phyloP scores from a whole-genome alignment of 2,113 vertebrate species.

The Ibidorhyncha struthersii region DNA sequence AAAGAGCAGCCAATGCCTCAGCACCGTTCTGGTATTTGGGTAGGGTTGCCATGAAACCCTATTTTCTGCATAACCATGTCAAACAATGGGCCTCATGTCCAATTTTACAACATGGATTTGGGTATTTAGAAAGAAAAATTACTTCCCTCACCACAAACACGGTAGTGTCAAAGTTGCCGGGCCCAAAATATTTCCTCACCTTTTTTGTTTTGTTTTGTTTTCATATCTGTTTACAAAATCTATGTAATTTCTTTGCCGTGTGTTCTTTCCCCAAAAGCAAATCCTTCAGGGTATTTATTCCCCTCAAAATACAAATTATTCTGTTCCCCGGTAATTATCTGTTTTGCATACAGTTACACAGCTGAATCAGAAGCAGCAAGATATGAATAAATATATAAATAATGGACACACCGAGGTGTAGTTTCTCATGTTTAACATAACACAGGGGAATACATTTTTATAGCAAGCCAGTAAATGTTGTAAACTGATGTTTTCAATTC shows the following conservation, averaged over 20 bases:
- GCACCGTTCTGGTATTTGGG: not conserved
- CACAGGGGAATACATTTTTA: constrained; percentile 80
- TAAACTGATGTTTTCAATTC: constrained; percentile 87
- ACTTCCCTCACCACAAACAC: not conserved
- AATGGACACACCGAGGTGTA: constrained; percentile 71
- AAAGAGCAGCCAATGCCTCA: not conserved
- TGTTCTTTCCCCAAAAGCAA: constrained; percentile 53
- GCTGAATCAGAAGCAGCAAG: constrained; percentile 70
- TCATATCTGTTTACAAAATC: constrained; percentile 44
- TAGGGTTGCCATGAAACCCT: not conserved
- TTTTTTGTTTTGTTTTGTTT: not conserved
- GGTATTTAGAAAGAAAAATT: not conserved
- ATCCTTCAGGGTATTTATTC: constrained; percentile 57
- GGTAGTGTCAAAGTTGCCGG: not conserved
- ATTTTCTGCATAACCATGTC: not conserved
- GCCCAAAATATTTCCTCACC: not conserved
- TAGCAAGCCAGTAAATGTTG: constrained; percentile 79
- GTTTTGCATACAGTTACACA: constrained; percentile 70
- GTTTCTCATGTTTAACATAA: constrained; percentile 73
- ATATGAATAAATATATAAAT: constrained; percentile 74
- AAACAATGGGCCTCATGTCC: not conserved
- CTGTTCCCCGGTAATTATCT: constrained; percentile 66
- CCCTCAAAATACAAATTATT: constrained; percentile 68
- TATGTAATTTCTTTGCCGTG: constrained; percentile 49
- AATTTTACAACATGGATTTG: not conserved